A percentile compares a stretch with the other conserved stretches of the same genome.
These are phyloP conservation scores for Kudoa iwatai DNA, from an alignment of 30 jellyfish, hydroid and myxozoan species.

Conservation along the genomic window DNA sequence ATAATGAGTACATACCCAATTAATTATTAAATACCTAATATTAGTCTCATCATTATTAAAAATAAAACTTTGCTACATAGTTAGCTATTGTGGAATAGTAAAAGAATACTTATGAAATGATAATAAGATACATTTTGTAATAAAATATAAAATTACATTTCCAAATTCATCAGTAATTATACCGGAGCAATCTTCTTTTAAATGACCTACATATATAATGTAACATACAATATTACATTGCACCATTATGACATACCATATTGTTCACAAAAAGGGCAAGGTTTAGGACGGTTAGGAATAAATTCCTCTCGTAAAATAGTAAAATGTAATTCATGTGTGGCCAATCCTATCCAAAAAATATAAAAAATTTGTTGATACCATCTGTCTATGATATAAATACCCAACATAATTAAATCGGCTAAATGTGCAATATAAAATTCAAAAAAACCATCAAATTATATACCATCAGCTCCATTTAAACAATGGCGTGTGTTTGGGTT, in stretches of 20 bases:
- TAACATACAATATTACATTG: background rate
- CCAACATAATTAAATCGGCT: conserved; percentile 89
- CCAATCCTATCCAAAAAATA: conserved; percentile 13
- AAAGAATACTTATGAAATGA: background rate
- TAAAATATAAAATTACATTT: conserved; percentile 4
- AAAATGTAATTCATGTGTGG: conserved; percentile 78
- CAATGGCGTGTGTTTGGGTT: conserved; percentile 82
- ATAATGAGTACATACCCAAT: background rate
- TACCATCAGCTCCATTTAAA: conserved; percentile 92
- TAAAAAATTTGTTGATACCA: background rate
- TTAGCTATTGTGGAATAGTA: background rate
- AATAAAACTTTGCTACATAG: background rate
- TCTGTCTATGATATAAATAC: conserved; percentile 5
- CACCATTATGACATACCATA: conserved; percentile 6
- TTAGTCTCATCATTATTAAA: background rate
- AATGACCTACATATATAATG: conserved; percentile 19
- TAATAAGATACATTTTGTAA: background rate
- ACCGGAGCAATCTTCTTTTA: conserved; percentile 44
- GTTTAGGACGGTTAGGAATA: conserved; percentile 35
- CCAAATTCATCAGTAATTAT: conserved; percentile 39
- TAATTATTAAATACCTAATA: background rate
- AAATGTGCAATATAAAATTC: conserved; percentile 2
- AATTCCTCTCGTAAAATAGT: conserved; percentile 76
- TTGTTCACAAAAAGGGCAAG: conserved; percentile 65
- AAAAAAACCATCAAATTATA: background rate